A percentile compares a stretch with the other conserved stretches of the same genome.
Evolutionary conservation across 1,140 invertebrate genomes (phyloP).

Genomic region (Orussus abietinus): DNA sequence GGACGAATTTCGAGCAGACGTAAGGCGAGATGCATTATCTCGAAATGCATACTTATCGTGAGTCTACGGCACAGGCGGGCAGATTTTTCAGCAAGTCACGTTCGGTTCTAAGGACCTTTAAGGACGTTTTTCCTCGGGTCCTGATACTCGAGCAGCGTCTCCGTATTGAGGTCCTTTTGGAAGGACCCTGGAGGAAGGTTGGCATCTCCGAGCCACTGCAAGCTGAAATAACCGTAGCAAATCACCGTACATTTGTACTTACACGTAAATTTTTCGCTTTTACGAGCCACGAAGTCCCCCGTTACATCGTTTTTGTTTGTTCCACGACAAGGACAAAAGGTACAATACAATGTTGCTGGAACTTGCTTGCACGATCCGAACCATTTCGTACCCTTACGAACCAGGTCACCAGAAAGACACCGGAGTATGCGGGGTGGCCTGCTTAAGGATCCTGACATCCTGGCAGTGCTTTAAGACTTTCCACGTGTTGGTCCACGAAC

Average conservation of each 20-base stretch:
- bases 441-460: constrained; percentile 22
- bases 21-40: constrained; percentile 14
- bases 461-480: constrained; percentile 22
- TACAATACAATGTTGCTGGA: too few relatives aligned
- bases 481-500: constrained; percentile 28
- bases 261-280: too few relatives aligned
- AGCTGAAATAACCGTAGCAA: not conserved
- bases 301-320: not conserved
- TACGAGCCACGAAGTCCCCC: too few relatives aligned
- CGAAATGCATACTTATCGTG: constrained; percentile 27
- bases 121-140: constrained; percentile 17
- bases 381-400: constrained; percentile 18
- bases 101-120: not conserved
- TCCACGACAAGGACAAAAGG: not conserved
- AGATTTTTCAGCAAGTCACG: constrained; percentile 12
- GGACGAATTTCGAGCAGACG: too few relatives aligned
- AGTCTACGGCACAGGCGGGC: constrained; percentile 17
- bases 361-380: constrained; percentile 13
- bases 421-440: constrained; percentile 13
- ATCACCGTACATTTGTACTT: too few relatives aligned
- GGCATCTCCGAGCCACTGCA: not conserved
- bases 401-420: constrained; percentile 22
- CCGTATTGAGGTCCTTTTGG: constrained; percentile 24
- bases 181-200: not conserved
- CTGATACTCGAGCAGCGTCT: constrained; percentile 21